These are phyloP conservation scores for Papilio helenus DNA, from an alignment of 1,140 invertebrate genomes.

Conservation along the genomic window DNA sequence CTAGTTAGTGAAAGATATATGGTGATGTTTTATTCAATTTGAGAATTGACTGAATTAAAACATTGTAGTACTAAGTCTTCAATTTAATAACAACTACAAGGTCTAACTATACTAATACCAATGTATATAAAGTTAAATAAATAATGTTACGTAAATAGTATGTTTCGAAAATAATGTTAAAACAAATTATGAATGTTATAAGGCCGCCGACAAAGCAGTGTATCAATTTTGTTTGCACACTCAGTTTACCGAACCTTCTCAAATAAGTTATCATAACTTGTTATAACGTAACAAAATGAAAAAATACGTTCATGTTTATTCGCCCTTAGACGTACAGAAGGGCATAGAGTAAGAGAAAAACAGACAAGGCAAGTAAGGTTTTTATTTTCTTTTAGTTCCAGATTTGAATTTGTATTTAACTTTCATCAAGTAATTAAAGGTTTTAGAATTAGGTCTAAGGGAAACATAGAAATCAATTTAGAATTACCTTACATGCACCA, in stretches of 20 bases:
- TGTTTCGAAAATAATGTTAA: background rate
- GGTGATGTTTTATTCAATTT: too few species aligned
- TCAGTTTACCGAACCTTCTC: constrained; percentile 55
- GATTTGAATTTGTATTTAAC: too few species aligned
- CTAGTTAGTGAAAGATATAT: too few species aligned
- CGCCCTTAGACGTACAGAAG: constrained; percentile 45
- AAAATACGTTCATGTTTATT: constrained; percentile 59
- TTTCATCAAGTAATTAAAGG: too few species aligned
- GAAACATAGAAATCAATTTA: too few species aligned
- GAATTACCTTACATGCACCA: too few species aligned
- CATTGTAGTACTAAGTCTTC: too few species aligned
- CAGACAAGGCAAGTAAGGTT: background rate
- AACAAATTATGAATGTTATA: constrained; percentile 16
- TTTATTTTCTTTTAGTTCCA: too few species aligned
- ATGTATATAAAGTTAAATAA: background rate
- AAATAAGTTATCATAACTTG: constrained; percentile 65
- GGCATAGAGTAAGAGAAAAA: constrained; percentile 6
- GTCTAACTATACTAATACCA: background rate
- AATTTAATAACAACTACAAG: background rate
- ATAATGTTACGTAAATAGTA: background rate
- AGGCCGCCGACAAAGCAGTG: constrained; percentile 36
- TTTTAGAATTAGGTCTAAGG: too few species aligned
- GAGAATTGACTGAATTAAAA: too few species aligned
- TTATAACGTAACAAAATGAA: constrained; percentile 53
- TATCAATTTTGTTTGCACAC: constrained; percentile 54